Conservation (phyloP, 2,888 invertebrate species). For the Orchestes rusci region DNA sequence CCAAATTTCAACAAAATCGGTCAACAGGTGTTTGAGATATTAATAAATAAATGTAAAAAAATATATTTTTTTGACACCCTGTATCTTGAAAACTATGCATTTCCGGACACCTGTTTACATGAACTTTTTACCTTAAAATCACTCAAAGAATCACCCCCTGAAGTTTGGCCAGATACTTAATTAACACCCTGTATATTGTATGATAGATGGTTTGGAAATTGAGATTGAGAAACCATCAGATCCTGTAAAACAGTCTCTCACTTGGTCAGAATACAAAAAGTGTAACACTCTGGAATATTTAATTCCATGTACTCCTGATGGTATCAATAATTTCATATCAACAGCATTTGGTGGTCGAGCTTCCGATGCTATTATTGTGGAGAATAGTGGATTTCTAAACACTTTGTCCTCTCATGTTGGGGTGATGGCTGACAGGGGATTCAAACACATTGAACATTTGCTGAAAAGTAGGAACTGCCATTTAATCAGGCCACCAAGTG, state of each 20-base stretch:
- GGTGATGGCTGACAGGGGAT: constrained; percentile 29
- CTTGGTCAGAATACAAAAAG: constrained; percentile 34
- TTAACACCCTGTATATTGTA: constrained; percentile 13
- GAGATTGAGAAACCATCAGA: constrained; percentile 30
- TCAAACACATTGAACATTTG: constrained; percentile 26
- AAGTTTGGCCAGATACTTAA: too few species aligned
- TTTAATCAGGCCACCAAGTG: constrained; percentile 27
- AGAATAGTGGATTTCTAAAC: constrained; percentile 27
- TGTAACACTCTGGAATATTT: constrained; percentile 33
- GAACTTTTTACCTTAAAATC: too few species aligned
- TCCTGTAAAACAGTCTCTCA: constrained; percentile 28
- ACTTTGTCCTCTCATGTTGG: constrained; percentile 14
- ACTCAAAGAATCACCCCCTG: too few species aligned
- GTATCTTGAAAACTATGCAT: too few species aligned
- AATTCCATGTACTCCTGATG: constrained; percentile 29
- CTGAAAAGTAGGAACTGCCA: constrained; percentile 14
- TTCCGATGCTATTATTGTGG: constrained; percentile 24
- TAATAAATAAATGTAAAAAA: too few species aligned
- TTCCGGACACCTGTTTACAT: too few species aligned
- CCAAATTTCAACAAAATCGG: too few species aligned
- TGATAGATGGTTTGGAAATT: constrained; percentile 31
- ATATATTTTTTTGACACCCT: too few species aligned
- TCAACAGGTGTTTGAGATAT: too few species aligned
- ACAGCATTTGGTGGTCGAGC: constrained; percentile 25
- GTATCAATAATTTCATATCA: constrained; percentile 29